Evolutionary conservation across 2,797 vertebrate genomes (phyloP).

Genomic region (Lagocephalus sceleratus): DNA sequence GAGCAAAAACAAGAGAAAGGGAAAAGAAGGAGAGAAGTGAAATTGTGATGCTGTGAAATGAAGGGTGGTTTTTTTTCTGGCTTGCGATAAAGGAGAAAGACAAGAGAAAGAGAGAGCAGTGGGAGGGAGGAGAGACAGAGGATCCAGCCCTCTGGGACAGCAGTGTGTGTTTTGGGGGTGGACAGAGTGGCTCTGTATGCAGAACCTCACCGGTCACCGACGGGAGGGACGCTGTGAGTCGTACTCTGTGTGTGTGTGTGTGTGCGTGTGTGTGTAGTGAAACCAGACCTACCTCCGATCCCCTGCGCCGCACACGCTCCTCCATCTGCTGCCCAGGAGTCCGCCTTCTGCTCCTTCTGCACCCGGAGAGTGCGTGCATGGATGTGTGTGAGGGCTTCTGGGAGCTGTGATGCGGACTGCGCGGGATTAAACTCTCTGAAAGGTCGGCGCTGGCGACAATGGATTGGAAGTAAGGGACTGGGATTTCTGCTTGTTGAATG

Average conservation of each 20-base stretch:
- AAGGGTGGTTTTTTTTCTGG: constrained; percentile 37
- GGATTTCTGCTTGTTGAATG: constrained; percentile 22
- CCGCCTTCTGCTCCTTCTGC: constrained; percentile 37
- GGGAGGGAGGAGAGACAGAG: constrained; percentile 61
- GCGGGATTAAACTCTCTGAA: constrained; percentile 58
- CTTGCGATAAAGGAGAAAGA: constrained; percentile 22
- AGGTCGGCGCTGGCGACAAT: constrained; percentile 17
- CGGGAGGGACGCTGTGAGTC: constrained; percentile 57
- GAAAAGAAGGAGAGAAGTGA: constrained; percentile 7
- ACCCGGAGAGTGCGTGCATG: constrained; percentile 18
- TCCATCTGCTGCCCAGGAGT: constrained; percentile 60
- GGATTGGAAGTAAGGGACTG: constrained; percentile 34
- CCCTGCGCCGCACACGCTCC: constrained; percentile 46
- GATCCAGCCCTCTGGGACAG: constrained; percentile 64
- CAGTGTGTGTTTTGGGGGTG: constrained; percentile 60
- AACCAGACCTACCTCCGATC: constrained; percentile 65
- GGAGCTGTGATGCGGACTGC: constrained; percentile 54
- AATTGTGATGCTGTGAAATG: constrained; percentile 31
- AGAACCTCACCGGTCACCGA: constrained; percentile 62
- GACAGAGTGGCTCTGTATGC: constrained; percentile 62
- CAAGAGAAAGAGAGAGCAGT: constrained; percentile 28
- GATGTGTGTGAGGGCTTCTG: constrained; percentile 15
- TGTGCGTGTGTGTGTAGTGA: constrained; percentile 38
- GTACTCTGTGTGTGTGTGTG: constrained; percentile 52
- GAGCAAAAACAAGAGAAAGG: constrained; percentile 14